Evolutionary conservation across 2,888 invertebrate genomes (phyloP), one percentile per base, ranked within the genome.

Genomic region (Epirrhoe alternata): DNA sequence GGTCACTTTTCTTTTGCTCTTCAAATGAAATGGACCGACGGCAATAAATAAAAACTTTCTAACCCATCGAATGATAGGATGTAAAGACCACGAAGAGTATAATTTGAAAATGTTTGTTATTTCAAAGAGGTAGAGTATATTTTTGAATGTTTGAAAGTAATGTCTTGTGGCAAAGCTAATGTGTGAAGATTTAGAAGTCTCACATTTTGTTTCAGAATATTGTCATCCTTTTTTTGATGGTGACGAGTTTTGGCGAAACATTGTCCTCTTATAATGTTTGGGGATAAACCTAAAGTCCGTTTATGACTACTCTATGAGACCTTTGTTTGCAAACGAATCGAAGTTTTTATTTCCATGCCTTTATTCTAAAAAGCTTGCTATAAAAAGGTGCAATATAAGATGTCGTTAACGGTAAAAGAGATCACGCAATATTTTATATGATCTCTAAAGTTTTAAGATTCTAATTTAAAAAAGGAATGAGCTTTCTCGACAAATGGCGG

Each of bases 31-130:
- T 75, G 83, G 79, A 84, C 84, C 82, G 83, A 80, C 83, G 83
- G 82, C 82, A 82, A 88, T 88, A 87, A 89, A 90, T 90, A 90
- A 89, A 89, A 89, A 87, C 86, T 89, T 90, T 64, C 16, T 50
- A 35, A 24, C 33, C 30, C 24, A 31, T 38, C 45, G 16, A 53
- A 50, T 17, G 42, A 47, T 64, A 12, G 3, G 45, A 50, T 57
- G 57, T 35, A 61, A 61, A 6, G 6, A 50, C 55, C 52, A 47
- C 7, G 14, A 12, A 16, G 1, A 30, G 33, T 62, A 65, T 33
- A 45, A 51, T 66, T 35, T 16, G 49, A 78, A 78, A 74, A 66
- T 16, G 1, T 6, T 0, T 6, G 6, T 31, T 68, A 73, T 17
- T 0, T 0, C 0, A 0, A 12, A 0, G 1, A 0, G 0, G 7